These are phyloP conservation scores for Pararge aegeria DNA, from an alignment of 1,140 invertebrate species.

Conservation along the genomic window DNA sequence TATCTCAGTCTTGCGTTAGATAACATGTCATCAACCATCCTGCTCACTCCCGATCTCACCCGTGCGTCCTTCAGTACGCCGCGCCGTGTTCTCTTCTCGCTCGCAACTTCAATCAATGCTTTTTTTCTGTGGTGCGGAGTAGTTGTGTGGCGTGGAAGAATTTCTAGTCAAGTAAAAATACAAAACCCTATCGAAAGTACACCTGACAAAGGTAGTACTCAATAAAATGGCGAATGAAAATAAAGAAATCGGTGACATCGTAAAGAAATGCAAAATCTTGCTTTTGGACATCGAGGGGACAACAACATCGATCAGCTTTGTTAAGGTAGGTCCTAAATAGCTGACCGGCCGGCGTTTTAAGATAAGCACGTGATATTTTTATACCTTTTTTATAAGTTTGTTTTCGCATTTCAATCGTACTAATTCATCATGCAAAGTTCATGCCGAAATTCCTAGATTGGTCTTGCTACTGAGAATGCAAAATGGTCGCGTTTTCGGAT, in stretches of 20 bases:
- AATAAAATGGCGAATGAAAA: slow-evolving; percentile 65
- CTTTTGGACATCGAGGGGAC: slow-evolving; percentile 76
- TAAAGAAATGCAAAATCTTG: slow-evolving; percentile 74
- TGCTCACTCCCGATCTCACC: slow-evolving; percentile 45
- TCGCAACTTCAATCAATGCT: slow-evolving; percentile 76
- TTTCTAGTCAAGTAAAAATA: slow-evolving; percentile 70
- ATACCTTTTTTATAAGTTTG: slow-evolving; percentile 14
- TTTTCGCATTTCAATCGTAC: neutral
- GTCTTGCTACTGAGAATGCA: slow-evolving; percentile 35
- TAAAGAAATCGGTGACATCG: slow-evolving; percentile 68
- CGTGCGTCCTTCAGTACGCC: slow-evolving; percentile 47
- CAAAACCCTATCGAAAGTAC: slow-evolving; percentile 52
- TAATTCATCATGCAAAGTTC: neutral
- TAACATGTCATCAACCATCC: slow-evolving; percentile 36
- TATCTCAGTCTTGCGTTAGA: slow-evolving; percentile 50
- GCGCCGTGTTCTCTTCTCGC: slow-evolving; percentile 51
- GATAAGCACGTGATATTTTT: slow-evolving; percentile 53
- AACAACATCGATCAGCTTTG: slow-evolving; percentile 79
- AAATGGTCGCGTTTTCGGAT: slow-evolving; percentile 68
- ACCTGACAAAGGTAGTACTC: slow-evolving; percentile 46
- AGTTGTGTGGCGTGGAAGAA: slow-evolving; percentile 61
- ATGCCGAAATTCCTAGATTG: slow-evolving; percentile 21
- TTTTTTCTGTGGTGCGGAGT: slow-evolving; percentile 71
- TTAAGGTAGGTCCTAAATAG: slow-evolving; percentile 76
- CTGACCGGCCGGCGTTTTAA: slow-evolving; percentile 76